A percentile compares a stretch with the other conserved stretches of the same genome.
Conservation (phyloP, 2,797 vertebrate genomes). For the Buceros bicornis region DNA sequence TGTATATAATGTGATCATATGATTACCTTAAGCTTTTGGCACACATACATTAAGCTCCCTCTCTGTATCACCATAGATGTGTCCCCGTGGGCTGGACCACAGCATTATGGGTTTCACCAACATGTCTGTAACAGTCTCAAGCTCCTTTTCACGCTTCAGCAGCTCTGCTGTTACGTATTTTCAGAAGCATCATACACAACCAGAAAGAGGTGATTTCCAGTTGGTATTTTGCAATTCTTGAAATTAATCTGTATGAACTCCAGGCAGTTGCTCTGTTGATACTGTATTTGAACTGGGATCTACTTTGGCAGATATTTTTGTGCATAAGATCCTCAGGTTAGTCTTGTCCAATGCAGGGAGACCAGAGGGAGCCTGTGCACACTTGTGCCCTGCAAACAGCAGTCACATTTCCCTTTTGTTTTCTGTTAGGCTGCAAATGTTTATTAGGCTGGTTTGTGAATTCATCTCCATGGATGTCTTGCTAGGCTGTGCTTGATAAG, state of each 20-base stretch:
- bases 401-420: neutral
- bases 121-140: neutral
- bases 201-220: neutral
- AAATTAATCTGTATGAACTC: neutral
- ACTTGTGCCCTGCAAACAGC: conserved; percentile 1
- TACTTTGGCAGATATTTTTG: neutral
- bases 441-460: conserved; percentile 8
- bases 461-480: conserved; percentile 24
- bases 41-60: neutral
- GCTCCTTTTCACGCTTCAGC: conserved; percentile 3
- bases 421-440: conserved; percentile 7
- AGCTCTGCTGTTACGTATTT: neutral
- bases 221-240: conserved; percentile 12
- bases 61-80: neutral
- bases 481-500: conserved; percentile 3
- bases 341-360: neutral
- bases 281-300: neutral
- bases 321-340: neutral
- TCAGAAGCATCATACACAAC: neutral
- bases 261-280: neutral
- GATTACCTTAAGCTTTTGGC: neutral
- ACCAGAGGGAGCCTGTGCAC: neutral
- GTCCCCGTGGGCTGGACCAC: neutral
- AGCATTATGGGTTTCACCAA: neutral
- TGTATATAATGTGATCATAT: neutral